A percentile compares a stretch with the other conserved stretches of the same genome.
These are phyloP conservation scores for Drosophila teissieri DNA, from an alignment of 1,140 invertebrate species.

Conservation along the genomic window DNA sequence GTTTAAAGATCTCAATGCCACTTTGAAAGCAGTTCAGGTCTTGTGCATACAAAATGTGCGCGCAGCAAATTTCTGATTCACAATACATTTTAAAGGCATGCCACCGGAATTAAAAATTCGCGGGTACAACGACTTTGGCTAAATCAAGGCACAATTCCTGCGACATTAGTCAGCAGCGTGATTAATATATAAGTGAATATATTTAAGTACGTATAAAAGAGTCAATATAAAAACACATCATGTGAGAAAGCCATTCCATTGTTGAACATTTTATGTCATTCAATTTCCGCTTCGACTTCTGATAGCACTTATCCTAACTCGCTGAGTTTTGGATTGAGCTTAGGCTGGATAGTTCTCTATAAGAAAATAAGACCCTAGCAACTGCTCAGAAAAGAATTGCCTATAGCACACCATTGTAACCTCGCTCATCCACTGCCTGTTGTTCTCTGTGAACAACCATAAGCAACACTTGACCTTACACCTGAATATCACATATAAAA, in stretches of 20 bases:
- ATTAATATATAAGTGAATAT: too few species aligned
- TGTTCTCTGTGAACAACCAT: background rate
- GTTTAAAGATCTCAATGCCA: constrained; percentile 2
- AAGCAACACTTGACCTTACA: background rate
- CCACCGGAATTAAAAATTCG: constrained; percentile 13
- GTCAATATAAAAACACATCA: too few species aligned
- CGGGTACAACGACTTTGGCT: constrained; percentile 60
- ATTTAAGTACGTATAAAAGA: too few species aligned
- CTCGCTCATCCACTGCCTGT: too few species aligned
- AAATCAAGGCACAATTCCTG: constrained; percentile 25
- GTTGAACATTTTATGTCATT: background rate
- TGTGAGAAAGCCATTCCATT: too few species aligned
- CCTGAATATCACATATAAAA: background rate
- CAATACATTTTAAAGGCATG: constrained; percentile 20
- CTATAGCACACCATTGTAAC: too few species aligned
- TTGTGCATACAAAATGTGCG: background rate
- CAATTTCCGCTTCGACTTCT: background rate
- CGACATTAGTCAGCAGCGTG: constrained; percentile 47
- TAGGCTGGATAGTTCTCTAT: too few species aligned
- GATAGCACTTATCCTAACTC: background rate
- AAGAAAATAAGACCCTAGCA: too few species aligned
- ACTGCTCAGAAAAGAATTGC: too few species aligned
- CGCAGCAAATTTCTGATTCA: constrained; percentile 16
- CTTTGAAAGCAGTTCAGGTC: constrained; percentile 2
- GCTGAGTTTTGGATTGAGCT: background rate